phyloP scores from a whole-genome alignment of 2,797 vertebrate genomes.

The Bradypodion ventrale region DNA sequence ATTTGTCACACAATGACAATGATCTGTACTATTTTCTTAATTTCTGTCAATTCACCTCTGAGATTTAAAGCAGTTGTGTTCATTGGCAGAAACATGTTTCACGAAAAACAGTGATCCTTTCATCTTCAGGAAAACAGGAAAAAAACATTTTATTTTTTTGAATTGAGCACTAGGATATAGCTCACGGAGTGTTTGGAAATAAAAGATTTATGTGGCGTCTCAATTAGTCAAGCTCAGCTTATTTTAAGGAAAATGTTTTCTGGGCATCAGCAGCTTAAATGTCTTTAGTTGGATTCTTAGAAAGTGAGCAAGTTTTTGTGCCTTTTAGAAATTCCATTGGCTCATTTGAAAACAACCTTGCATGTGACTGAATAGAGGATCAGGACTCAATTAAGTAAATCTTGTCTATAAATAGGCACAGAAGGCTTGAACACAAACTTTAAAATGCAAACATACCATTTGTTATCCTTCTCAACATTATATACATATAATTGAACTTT shows the following conservation, averaged over 20 bases:
- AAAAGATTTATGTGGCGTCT: neutral
- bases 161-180: neutral
- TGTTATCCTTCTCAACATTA: neutral
- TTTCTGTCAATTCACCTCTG: neutral
- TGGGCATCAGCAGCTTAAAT: neutral
- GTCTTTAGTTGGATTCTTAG: neutral
- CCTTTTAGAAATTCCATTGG: neutral
- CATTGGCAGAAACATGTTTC: too few species aligned
- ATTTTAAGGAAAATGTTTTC: neutral
- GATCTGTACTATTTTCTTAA: neutral
- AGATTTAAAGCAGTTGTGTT: neutral
- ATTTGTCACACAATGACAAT: too few species aligned
- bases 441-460: slow-evolving; percentile 10
- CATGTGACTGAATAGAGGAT: neutral
- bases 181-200: neutral
- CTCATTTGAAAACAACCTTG: slow-evolving; percentile 17
- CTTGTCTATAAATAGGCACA: slow-evolving; percentile 6
- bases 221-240: neutral
- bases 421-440: neutral
- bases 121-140: too few species aligned
- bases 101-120: too few species aligned
- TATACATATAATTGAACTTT: neutral
- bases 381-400: slow-evolving; percentile 16
- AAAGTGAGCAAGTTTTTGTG: neutral
- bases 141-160: too few species aligned